Percentiles rank a stretch among this genome's conserved stretches.
These are phyloP conservation scores for Chrysolina haemoptera DNA, from an alignment of 2,888 invertebrate species.

Conservation along the genomic window DNA sequence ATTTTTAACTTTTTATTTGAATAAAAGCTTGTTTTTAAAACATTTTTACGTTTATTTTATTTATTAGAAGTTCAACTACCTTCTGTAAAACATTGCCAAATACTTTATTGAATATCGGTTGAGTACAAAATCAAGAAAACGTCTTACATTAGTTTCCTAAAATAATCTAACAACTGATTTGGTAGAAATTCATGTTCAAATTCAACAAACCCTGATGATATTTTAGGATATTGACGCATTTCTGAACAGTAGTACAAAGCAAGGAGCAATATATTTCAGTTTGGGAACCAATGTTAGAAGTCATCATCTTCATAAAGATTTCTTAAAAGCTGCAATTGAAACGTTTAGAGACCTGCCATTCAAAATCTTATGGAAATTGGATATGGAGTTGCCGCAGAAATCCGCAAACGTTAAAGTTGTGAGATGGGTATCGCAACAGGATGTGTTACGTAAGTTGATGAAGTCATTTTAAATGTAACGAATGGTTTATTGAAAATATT, in stretches of 20 bases:
- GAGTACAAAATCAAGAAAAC: no score
- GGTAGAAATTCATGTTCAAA: no score
- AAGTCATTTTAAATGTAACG: background rate
- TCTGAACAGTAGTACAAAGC: constrained; percentile 59
- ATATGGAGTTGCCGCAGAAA: constrained; percentile 57
- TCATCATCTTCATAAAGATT: constrained; percentile 57
- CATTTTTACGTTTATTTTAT: no score
- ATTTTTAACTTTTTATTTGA: no score
- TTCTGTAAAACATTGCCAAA: no score
- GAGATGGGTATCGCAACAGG: constrained; percentile 67
- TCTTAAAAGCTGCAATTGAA: constrained; percentile 59
- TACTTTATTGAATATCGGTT: no score
- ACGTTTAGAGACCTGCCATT: constrained; percentile 66
- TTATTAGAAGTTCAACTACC: no score
- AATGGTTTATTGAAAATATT: no score
- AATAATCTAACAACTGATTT: no score
- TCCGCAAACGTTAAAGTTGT: constrained; percentile 66
- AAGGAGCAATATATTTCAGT: constrained; percentile 68
- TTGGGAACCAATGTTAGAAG: constrained; percentile 67
- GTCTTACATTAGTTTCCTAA: no score
- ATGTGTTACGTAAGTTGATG: constrained; percentile 61
- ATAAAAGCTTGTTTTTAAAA: no score
- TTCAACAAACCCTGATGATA: background rate
- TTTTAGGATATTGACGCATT: constrained; percentile 63
- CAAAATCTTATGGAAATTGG: constrained; percentile 68